A percentile compares a stretch with the other conserved stretches of the same genome.
Evolutionary conservation across 37 sponge, comb jelly and placozoan genomes (phyloP).

Genomic region (Eunapius fragilis): DNA sequence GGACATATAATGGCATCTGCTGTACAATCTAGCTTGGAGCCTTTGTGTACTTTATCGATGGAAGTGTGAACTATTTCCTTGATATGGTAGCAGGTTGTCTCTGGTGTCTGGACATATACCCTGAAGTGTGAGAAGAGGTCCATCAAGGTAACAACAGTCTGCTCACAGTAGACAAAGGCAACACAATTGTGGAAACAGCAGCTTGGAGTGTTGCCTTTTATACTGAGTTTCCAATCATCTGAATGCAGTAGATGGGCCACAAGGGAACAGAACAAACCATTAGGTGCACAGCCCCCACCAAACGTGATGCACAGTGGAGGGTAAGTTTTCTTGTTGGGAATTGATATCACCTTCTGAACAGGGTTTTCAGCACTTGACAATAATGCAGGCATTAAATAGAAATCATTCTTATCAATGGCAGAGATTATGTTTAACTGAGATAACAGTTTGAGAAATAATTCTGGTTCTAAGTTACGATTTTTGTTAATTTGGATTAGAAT

Average conservation of each 20-base stretch:
- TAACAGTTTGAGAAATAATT: not conserved
- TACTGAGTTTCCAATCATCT: not conserved
- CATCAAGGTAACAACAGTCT: not conserved
- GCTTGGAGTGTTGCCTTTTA: not conserved
- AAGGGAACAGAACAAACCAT: not conserved
- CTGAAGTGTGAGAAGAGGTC: not conserved
- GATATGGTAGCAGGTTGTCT: not conserved
- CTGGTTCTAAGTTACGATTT: not conserved
- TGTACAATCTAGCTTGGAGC: not conserved
- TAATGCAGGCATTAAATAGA: not conserved
- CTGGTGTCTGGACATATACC: not conserved
- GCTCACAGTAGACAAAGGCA: not conserved
- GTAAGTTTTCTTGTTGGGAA: not conserved
- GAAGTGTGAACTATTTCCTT: not conserved
- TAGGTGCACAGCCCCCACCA: not conserved
- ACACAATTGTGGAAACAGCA: not conserved
- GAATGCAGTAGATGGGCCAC: not conserved
- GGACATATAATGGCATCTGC: not conserved
- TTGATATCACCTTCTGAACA: not conserved
- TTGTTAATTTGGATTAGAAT: not conserved
- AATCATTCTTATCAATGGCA: not conserved
- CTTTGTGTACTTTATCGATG: not conserved
- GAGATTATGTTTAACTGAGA: not conserved
- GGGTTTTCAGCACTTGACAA: not conserved
- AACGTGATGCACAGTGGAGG: not conserved